Base-by-base conservation (phyloP, 2,113 vertebrate genomes). In the Cavia aperea region DNA sequence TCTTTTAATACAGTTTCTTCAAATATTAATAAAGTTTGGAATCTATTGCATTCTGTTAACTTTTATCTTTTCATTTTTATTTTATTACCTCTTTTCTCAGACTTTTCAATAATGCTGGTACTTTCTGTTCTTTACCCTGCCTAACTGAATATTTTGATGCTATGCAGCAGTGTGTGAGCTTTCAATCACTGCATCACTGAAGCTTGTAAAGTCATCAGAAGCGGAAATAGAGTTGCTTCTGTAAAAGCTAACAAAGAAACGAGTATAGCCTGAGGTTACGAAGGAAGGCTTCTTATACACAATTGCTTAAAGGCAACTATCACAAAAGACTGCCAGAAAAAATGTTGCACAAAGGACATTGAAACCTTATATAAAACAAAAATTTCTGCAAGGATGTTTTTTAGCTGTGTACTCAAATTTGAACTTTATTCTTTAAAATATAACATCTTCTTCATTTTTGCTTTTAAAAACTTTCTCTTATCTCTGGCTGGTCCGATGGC, bases 181-280 rank as follows among this genome's bases (percentile, higher is more conserved):
- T 70, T 70, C 7, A 12, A 29, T 36, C 21, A 13, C 2, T 4
- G 15, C 56, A 4, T 43, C 46, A 65, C 0, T 9, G 16, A 2
- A 36, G 19, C 21, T 1, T 81, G 8, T n/a, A 3, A 23, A 72
- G 13, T 26, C 51, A 33, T 46, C 29, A 33, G 2, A 58, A 24
- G 4, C 29, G 18, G 56, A 36, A 46, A 46, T 58, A 0, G 24
- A 58, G 51, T 46, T n/a, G 54, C 19, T 70, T 31, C 9, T 56
- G 31, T 81, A 36, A 81, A 81, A 33, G 18, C 5, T 81, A 79
- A 54, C 51, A 39, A n/a, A 70, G 5, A 46, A 77, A 46, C 43
- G 51, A n/a, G 31, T 46, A n/a, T 19, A 43, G n/a, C 24, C 63
- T 43, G 29, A 66, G 26, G 51, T 23, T 65, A 14, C 14, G 7